Base-by-base conservation (phyloP, 2,888 invertebrate genomes). In the Hanleya hanleyi region DNA sequence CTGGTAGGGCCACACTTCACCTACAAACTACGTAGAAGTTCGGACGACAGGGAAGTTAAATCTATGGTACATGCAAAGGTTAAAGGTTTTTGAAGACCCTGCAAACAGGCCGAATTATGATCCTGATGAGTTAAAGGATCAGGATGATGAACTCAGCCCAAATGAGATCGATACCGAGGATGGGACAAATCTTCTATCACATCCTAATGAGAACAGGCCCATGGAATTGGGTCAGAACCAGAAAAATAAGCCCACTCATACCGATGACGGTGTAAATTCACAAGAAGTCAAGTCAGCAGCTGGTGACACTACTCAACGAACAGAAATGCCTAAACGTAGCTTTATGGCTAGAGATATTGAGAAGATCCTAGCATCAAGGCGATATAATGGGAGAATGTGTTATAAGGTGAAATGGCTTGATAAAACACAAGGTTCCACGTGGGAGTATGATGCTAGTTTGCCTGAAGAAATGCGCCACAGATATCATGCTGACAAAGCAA, bases 1-100 rank as follows among this genome's bases (percentile, higher is more conserved):
- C 65, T 69, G 37, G 7, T 49, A 26, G 76, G 73, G 7, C 72
- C 76, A 22, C 50, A 70, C 33, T 64, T 15, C 37, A 78, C 78
- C 9, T 74, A 78, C 64, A 70, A 70, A 47, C 67, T 78, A 0
- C 47, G 64, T 12, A 37, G 70, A 26, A 22, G 41, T 22, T 22
- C 32, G 29, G 57, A 57, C 32, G 32, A 57, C 57, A 57, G 29
- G 26, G 51, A 51, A 22, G 51, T 51, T 7, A 51, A 22, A 32
- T 57, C 57, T 18, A 26, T 26, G 57, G 3, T 26, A 18, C 5
- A 57, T 57, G 57, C 57, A 57, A 57, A 57, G 57, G 9, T 32
- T 26, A 18, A 57, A 26, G 29, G 57, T 26, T 18, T 57, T 57
- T 26, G 26, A 57, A 29, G 57, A 57, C 29, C 57, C 57, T 18